Base-by-base conservation (phyloP, 2,113 vertebrate species). In the Nanger granti region DNA sequence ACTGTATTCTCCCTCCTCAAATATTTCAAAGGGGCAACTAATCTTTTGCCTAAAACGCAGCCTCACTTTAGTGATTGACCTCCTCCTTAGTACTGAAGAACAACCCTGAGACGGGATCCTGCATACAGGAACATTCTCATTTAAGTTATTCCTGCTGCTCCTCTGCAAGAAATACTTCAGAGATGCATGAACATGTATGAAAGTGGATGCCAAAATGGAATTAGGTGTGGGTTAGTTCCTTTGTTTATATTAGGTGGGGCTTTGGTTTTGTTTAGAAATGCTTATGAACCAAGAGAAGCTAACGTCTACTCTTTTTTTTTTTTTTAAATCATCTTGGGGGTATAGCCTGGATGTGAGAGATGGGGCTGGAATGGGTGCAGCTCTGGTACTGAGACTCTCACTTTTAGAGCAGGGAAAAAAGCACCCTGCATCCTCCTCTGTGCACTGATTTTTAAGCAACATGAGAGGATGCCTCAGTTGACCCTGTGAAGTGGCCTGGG, bases 1-100 rank as follows among this genome's bases (percentile, higher is more conserved):
- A 93, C 73, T 94, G 82, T 13, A 47, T 11, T 29, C n/a, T 96
- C 47, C 24, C 22, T 84, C 4, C 8, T 95, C 80, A 96, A 85
- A 86, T 87, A 93, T 95, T 96, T 94, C 84, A 95, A 86, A 66
- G 80, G 88, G 14, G 41, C 73, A 97, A 44, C 34, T 34, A 20
- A 34, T 89, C 44, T 73, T 95, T 84, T 89, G 15, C 28, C 49
- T 94, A 73, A 87, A 86, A 94, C 49, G 22, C 26, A 76, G 31
- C 11, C 26, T 92, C 31, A 26, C 3, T 41, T 93, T 93, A 84
- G 84, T 91, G 34, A 73, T n/a, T 89, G 87, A 92, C 69, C 41
- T 89, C 12, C 20, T 73, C 18, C 4, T 37, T 85, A 12, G 22
- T 85, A 8, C 4, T 85, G 52, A n/a, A 26, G 34, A 55, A 15